These are phyloP conservation scores for Danio jaintianensis DNA, from an alignment of 2,797 vertebrate species.

Conservation along the genomic window DNA sequence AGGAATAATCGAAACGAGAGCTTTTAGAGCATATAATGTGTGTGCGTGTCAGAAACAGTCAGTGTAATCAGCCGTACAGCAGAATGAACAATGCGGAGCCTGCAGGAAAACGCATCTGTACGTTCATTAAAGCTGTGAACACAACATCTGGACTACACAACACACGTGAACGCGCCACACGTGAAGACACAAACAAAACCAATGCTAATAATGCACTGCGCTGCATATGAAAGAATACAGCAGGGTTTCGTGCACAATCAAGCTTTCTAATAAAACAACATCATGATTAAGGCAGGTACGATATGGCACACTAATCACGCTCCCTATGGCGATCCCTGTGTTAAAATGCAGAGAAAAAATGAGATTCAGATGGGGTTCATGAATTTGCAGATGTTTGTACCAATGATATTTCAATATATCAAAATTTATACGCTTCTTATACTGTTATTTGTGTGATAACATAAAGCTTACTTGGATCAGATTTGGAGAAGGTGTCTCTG, in stretches of 20 bases:
- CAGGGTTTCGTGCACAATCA: slow-evolving; percentile 30
- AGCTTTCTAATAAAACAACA: not conserved
- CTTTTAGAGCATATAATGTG: slow-evolving; percentile 44
- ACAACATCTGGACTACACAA: slow-evolving; percentile 54
- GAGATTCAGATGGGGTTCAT: slow-evolving; percentile 16
- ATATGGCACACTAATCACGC: slow-evolving; percentile 4
- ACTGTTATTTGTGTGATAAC: not conserved
- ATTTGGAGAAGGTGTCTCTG: slow-evolving; percentile 98
- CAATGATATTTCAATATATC: slow-evolving; percentile 3
- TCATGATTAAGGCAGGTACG: slow-evolving; percentile 1
- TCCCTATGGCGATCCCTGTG: not conserved
- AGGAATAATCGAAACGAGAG: slow-evolving; percentile 24
- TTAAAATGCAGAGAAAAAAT: not conserved
- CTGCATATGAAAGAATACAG: not conserved
- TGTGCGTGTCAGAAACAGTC: slow-evolving; percentile 25
- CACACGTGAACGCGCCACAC: not conserved
- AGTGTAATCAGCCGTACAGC: slow-evolving; percentile 50
- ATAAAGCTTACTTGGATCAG: slow-evolving; percentile 90
- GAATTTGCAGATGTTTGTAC: slow-evolving; percentile 19
- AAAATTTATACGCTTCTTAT: not conserved
- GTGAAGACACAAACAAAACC: not conserved
- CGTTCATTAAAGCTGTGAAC: slow-evolving; percentile 52
- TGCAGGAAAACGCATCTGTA: slow-evolving; percentile 56
- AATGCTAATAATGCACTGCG: not conserved
- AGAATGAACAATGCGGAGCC: slow-evolving; percentile 52